These are phyloP conservation scores for Tillus elongatus DNA, from an alignment of 2,888 invertebrate species.

Conservation along the genomic window DNA sequence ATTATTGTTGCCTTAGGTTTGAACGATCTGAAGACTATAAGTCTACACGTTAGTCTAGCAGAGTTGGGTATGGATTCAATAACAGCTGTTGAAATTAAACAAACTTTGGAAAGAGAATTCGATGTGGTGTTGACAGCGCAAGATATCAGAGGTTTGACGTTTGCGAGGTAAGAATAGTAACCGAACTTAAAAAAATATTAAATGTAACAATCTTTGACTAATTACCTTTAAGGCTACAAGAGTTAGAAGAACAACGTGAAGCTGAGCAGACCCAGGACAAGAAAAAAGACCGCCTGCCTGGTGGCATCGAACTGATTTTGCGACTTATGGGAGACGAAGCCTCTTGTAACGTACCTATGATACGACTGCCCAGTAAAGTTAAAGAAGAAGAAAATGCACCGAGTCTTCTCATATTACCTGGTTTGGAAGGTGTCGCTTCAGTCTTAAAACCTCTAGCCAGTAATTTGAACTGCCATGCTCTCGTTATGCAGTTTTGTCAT, in stretches of 20 bases:
- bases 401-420: conserved; percentile 54
- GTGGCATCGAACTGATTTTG: conserved; percentile 50
- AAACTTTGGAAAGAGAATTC: conserved; percentile 80
- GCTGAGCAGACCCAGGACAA: too few species aligned
- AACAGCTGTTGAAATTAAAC: conserved; percentile 93
- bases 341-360: conserved; percentile 45
- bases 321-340: conserved; percentile 55
- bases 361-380: conserved; percentile 26
- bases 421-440: conserved; percentile 57
- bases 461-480: conserved; percentile 45
- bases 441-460: conserved; percentile 46
- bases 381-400: conserved; percentile 21
- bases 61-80: too few species aligned
- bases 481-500: conserved; percentile 48
- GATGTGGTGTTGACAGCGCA: conserved; percentile 79
- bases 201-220: too few species aligned
- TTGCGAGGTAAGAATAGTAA: conserved; percentile 55
- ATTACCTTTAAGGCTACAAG: conserved; percentile 41
- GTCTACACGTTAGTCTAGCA: conserved; percentile 64
- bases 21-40: conserved; percentile 60
- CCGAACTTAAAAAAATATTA: too few species aligned
- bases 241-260: conserved; percentile 8
- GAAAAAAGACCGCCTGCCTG: conserved; percentile 15
- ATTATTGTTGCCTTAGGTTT: too few species aligned
- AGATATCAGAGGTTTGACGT: conserved; percentile 73